Evolutionary conservation across 2,888 invertebrate genomes (phyloP), one percentile per base, ranked within the genome.

Genomic region (Apodemia mormo): DNA sequence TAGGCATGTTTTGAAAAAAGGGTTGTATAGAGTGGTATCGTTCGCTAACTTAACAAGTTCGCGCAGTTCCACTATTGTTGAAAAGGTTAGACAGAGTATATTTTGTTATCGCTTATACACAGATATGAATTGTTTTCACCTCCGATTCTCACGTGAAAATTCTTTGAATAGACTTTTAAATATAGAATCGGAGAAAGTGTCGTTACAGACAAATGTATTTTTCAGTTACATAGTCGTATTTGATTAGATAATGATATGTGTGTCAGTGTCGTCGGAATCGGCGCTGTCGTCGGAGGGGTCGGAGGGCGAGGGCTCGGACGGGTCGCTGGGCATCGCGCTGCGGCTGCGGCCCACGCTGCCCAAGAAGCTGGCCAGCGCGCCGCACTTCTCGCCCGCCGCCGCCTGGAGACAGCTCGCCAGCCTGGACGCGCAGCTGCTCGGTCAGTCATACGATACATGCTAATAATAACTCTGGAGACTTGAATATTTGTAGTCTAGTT

Each of bases 341-440:
- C 95, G 96, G 72, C 87, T 97, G 70, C 94, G 97, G 0, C 97
- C 97, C 0, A 97, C 96, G 0, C 82, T 97, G 74, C 97, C 97
- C 1, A 96, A 96, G 82, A 96, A 97, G 75, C 96, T 96, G 79
- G 93, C 96, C 43, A 95, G 96, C 75, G 95, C 96, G 68, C 96
- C 97, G 0, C 90, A 96, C 71, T 97, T 97, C 88, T 97, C 97
- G 1, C 97, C 97, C 0, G 95, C 96, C 0, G 96, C 96, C 0
- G 97, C 97, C 0, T 97, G 97, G 97, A 94, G 96, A 73, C 95
- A 96, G 67, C 92, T 97, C 5, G 95, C 96, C 7, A 91, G 94
- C 1, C 82, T 96, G 40, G 96, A 96, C 76, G 92, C 94, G 1
- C 93, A 90, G 79, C 83, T 91, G 9, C 84, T 86, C 56, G 89